Conservation (phyloP, 2,797 vertebrate genomes). For the Micromesistius poutassou region DNA sequence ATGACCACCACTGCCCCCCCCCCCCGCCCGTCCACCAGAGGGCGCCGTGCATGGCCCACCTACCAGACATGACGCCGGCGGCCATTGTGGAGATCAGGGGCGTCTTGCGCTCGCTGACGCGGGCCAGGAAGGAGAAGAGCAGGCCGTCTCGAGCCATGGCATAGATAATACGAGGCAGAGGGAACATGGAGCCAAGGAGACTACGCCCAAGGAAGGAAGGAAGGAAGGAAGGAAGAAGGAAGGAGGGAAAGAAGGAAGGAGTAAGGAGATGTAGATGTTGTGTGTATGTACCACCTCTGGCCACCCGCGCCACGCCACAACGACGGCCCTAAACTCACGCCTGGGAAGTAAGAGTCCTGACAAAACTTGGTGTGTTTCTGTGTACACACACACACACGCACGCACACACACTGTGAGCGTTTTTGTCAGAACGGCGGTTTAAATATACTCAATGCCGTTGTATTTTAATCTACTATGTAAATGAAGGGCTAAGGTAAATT, state of each 20-base stretch:
- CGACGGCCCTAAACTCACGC: conserved; percentile 16
- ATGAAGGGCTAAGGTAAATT: no score
- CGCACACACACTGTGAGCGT: no score
- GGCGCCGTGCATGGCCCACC: conserved; percentile 37
- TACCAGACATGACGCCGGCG: conserved; percentile 71
- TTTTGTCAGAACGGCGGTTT: not conserved
- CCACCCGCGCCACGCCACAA: conserved; percentile 32
- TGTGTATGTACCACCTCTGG: conserved; percentile 12
- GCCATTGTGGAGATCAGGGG: conserved; percentile 63
- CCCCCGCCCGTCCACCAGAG: conserved; percentile 48
- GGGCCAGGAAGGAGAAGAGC: conserved; percentile 69
- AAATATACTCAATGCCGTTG: not conserved
- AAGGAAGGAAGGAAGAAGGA: conserved; percentile 39
- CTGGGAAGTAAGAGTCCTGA: not conserved
- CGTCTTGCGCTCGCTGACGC: conserved; percentile 66
- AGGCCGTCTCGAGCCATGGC: conserved; percentile 72
- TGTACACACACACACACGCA: no score
- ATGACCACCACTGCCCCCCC: not conserved
- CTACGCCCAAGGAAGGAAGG: conserved; percentile 48
- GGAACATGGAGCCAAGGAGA: conserved; percentile 77
- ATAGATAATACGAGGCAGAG: conserved; percentile 71
- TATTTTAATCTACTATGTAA: not conserved
- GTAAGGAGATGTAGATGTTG: conserved; percentile 40
- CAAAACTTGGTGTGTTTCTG: no score
- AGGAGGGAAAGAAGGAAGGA: not conserved